Base-by-base conservation (phyloP, 2,797 vertebrate genomes). In the Triplophysa bombifrons region DNA sequence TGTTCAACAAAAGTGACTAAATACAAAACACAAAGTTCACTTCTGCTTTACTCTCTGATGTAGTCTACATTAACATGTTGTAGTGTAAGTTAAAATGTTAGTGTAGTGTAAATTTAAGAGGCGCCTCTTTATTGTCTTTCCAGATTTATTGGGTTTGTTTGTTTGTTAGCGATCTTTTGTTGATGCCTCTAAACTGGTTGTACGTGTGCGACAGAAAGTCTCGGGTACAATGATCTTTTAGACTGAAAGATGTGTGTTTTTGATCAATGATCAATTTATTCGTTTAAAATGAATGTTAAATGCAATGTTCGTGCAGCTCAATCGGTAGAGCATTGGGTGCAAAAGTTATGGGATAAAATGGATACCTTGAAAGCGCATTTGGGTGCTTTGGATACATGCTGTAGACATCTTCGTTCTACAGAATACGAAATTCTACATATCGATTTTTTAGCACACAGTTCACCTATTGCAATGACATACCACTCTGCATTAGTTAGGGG, bases 121-220 rank as follows among this genome's bases (percentile, higher is more conserved):
- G 16, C 60, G 27, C 7, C 2, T 19, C 25, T 63, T 17, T n/a
- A 63, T 53, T 41, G 67, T 78, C 56, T 63, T 50, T 6, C 22
- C 20, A 63, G 20, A 25, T 5, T 51, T 3, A n/a, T 34, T 70
- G n/a, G 25, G 60, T 63, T 38, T 46, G 72, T 48, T 60, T 34
- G 72, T 48, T 61, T 22, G 16, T 38, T 53, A 25, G 27, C 11
- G n/a, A 79, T 7, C 77, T 65, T 25, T 78, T 63, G 65, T 69
- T 22, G 56, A 14, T 17, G 34, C 55, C 9, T 67, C 14, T 11
- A 68, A 56, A 67, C 48, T 55, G 20, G 34, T 19, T 55, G 9
- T 41, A 10, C 38, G 38, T 41, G 41, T 44, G 60, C 41, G 74
- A 56, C 20, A 2, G 20, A 34, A 61, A 61, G 8, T 64, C 22